Evolutionary conservation across 2,888 invertebrate genomes (phyloP), one percentile per base, ranked within the genome.

Genomic region (Rhogogaster chlorosoma): DNA sequence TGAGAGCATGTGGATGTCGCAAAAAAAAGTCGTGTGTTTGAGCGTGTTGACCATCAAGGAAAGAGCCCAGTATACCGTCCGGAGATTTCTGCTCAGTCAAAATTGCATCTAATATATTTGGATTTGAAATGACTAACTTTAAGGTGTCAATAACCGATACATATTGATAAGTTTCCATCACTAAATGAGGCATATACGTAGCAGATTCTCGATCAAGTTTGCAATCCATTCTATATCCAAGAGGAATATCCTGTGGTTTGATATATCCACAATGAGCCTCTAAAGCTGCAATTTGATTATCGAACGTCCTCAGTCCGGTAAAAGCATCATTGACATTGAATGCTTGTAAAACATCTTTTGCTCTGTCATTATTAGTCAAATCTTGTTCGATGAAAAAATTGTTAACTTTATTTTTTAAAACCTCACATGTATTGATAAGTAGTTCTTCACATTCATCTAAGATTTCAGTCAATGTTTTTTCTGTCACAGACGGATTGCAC

Each of bases 151-250:
- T 86, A 12, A 87, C 77, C n/a, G 87, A 85, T 9, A 87, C 85
- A 80, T 87, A 86, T 70, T 87, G 84, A 49, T 45, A 86, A 26
- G 86, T 86, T 84, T 88, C 88, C 38, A 80, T 45, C 6, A 85
- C 83, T 57, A 64, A 45, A 75, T 84, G 78, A 6, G 86, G 87
- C 45, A 84, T 57, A 77, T 86, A 86, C 15, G 67, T 78, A 18
- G 83, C 49, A 5, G 84, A 70, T 6, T 84, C 38, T 64, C 42
- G 80, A 29, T 87, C 77, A 10, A 86, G 77, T 45, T 80, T 84
- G 38, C 71, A 75, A 38, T 87, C 85, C n/a, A 83, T 9, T 9
- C 87, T 67, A 42, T 84, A 80, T 49, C 85, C 86, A 26, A 85
- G 82, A 18, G 64, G 84, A 6, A 61, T 57, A 71, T 86, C 86